These are phyloP conservation scores for Burhinus oedicnemus DNA, from an alignment of 2,113 vertebrate species.

Conservation along the genomic window DNA sequence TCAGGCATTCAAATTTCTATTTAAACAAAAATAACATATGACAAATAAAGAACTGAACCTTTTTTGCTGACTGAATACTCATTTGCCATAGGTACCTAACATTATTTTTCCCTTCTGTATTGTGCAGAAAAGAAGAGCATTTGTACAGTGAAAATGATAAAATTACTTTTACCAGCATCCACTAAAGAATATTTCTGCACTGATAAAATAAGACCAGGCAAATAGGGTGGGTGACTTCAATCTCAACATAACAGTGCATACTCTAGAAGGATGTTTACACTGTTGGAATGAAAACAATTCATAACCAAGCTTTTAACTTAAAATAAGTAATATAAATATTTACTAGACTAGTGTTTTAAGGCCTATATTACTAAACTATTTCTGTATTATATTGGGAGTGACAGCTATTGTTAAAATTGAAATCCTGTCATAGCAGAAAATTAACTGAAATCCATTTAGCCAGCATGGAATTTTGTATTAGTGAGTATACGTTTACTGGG, in stretches of 20 bases:
- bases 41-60: not conserved
- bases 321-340: conserved; percentile 71
- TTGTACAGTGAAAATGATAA: not conserved
- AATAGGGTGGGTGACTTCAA: conserved; percentile 33
- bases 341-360: conserved; percentile 51
- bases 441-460: conserved; percentile 26
- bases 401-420: conserved; percentile 55
- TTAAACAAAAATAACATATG: not conserved
- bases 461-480: conserved; percentile 19
- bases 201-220: conserved; percentile 31
- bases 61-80: not conserved
- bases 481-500: not conserved
- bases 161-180: conserved; percentile 6
- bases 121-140: not conserved
- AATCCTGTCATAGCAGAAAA: conserved; percentile 32
- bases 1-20: not conserved
- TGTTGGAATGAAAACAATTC: conserved; percentile 66
- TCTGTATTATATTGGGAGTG: conserved; percentile 32
- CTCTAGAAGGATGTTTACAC: conserved; percentile 66
- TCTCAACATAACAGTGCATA: conserved; percentile 8
- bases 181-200: conserved; percentile 13
- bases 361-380: conserved; percentile 44
- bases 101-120: not conserved
- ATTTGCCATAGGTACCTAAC: not conserved
- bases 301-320: conserved; percentile 66